A percentile compares a stretch with the other conserved stretches of the same genome.
Conservation (phyloP, 2,113 vertebrate species). For the Deroptyus accipitrinus region DNA sequence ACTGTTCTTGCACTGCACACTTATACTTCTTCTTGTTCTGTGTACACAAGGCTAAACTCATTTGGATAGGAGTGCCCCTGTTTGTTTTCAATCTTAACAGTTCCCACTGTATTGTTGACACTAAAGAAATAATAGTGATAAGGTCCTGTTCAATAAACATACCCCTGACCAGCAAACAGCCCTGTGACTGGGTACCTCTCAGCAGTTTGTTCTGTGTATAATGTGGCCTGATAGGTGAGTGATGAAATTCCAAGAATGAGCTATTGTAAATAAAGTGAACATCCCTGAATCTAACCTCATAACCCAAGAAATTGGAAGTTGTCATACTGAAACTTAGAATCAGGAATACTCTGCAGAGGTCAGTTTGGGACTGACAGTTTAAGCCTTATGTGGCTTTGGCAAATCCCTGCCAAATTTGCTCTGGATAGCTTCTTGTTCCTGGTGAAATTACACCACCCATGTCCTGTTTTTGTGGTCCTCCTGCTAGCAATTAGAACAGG, state of each 20-base stretch:
- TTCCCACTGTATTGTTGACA: slow-evolving; percentile 46
- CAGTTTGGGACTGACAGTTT: neutral
- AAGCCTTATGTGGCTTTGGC: neutral
- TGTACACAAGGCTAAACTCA: neutral
- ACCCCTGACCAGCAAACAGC: neutral
- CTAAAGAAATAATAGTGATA: slow-evolving; percentile 22
- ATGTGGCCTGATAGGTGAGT: rapidly evolving
- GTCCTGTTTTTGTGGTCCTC: neutral
- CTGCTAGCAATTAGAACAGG: neutral
- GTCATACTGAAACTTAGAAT: neutral
- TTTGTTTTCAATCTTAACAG: neutral
- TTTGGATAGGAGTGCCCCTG: neutral
- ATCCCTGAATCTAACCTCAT: neutral
- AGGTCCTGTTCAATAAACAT: neutral
- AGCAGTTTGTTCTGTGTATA: neutral
- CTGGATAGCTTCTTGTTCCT: neutral
- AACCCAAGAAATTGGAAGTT: neutral
- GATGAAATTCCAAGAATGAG: neutral
- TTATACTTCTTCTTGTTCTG: neutral
- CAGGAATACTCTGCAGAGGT: neutral
- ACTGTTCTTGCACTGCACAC: neutral
- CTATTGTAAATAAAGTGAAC: neutral
- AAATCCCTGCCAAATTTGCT: neutral
- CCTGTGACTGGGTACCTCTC: neutral
- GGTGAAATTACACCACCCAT: neutral